phyloP scores from a whole-genome alignment of 2,888 invertebrate species.

The Julus scanicus region DNA sequence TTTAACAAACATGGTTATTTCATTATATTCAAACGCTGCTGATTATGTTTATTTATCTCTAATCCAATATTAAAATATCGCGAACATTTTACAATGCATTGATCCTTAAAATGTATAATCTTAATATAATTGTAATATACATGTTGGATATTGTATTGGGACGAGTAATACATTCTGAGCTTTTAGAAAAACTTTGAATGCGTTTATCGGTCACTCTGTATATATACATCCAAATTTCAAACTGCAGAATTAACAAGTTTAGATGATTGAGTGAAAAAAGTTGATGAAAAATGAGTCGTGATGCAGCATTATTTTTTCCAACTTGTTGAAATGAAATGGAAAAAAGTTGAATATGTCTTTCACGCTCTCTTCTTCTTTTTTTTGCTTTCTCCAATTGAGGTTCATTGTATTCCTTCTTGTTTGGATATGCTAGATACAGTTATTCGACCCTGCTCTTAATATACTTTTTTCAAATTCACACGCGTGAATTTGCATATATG shows the following conservation, averaged over 20 bases:
- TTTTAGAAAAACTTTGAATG: not conserved
- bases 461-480: not conserved
- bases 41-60: too few species aligned
- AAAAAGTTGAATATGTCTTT: not conserved
- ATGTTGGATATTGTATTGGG: too few species aligned
- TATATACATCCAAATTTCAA: not conserved
- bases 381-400: not conserved
- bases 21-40: too few species aligned
- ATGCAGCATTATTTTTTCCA: not conserved
- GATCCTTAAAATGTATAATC: not conserved
- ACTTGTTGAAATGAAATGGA: not conserved
- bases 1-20: too few species aligned
- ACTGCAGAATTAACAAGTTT: not conserved
- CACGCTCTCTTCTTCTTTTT: not conserved
- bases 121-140: too few species aligned
- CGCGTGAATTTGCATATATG: not conserved
- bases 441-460: constrained; percentile 39
- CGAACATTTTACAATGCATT: not conserved
- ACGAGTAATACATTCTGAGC: not conserved
- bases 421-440: constrained; percentile 18
- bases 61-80: too few species aligned
- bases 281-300: not conserved
- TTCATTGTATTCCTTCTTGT: constrained; percentile 25
- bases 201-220: not conserved
- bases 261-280: not conserved